Percentiles rank a stretch among this genome's conserved stretches.
Evolutionary conservation across 2,888 invertebrate genomes (phyloP).

Genomic region (Chromoteleia sp.): DNA sequence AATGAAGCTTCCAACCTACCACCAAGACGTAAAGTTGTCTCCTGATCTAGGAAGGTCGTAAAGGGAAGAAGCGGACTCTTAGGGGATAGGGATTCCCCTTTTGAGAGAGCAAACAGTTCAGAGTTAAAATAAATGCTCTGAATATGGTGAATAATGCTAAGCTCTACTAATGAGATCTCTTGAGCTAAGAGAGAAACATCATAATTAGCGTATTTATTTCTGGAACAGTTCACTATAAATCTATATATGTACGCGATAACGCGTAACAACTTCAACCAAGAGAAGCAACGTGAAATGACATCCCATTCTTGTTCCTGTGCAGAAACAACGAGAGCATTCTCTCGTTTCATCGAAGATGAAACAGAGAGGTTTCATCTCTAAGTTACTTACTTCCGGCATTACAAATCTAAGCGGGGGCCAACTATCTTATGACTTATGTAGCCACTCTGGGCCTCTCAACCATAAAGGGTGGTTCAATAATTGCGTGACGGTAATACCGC

Average conservation of each 20-base stretch:
- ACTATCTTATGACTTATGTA: not conserved
- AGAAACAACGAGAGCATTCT: too few species aligned
- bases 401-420: not conserved
- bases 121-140: not conserved
- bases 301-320: not conserved
- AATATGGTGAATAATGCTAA: not conserved
- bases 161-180: not conserved
- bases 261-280: conserved; percentile 11
- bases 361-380: too few species aligned
- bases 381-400: too few species aligned
- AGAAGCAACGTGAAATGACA: not conserved
- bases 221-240: not conserved
- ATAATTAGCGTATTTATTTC: not conserved
- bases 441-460: not conserved
- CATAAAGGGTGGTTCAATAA: not conserved
- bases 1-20: not conserved
- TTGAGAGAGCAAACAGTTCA: not conserved
- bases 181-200: too few species aligned
- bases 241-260: not conserved
- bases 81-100: not conserved
- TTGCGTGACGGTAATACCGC: not conserved
- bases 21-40: not conserved
- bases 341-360: too few species aligned
- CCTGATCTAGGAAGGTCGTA: not conserved
- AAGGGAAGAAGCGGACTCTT: not conserved